Evolutionary conservation across 2,113 vertebrate genomes (phyloP).

Genomic region (Polyodon spathula): DNA sequence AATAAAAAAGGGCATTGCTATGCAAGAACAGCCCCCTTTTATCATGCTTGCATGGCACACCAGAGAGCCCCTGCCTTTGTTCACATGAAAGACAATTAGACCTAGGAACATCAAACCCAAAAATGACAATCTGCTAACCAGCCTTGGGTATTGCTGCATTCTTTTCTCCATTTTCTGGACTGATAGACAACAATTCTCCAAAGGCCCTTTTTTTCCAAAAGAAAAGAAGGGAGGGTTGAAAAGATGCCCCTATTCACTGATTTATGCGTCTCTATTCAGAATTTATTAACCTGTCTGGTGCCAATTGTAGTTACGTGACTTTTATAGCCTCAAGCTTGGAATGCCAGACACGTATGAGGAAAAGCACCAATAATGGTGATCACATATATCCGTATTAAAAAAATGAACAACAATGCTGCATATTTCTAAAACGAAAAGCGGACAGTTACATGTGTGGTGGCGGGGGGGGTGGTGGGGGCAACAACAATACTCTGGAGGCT

Average conservation of each 20-base stretch:
- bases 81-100: conserved; percentile 93
- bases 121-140: conserved; percentile 79
- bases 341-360: conserved; percentile 58
- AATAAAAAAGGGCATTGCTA: conserved; percentile 84
- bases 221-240: conserved; percentile 24
- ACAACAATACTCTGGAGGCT: background rate
- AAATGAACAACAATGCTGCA: conserved; percentile 21
- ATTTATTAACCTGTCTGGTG: conserved; percentile 67
- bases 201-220: conserved; percentile 38
- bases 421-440: conserved; percentile 15
- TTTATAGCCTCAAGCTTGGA: conserved; percentile 51
- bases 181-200: conserved; percentile 70
- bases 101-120: conserved; percentile 77
- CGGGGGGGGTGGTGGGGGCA: conserved; percentile 24
- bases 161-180: conserved; percentile 58
- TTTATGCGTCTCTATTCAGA: conserved; percentile 66
- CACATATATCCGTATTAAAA: conserved; percentile 43
- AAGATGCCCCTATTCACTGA: conserved; percentile 51
- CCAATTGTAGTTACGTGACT: conserved; percentile 44
- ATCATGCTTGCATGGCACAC: conserved; percentile 58
- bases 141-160: conserved; percentile 59
- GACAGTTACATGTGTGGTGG: conserved; percentile 25
- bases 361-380: conserved; percentile 49
- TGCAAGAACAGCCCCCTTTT: conserved; percentile 69
- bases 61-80: conserved; percentile 76